Evolutionary conservation across 2,888 invertebrate genomes (phyloP).

Genomic region (Drosophila sordidula): DNA sequence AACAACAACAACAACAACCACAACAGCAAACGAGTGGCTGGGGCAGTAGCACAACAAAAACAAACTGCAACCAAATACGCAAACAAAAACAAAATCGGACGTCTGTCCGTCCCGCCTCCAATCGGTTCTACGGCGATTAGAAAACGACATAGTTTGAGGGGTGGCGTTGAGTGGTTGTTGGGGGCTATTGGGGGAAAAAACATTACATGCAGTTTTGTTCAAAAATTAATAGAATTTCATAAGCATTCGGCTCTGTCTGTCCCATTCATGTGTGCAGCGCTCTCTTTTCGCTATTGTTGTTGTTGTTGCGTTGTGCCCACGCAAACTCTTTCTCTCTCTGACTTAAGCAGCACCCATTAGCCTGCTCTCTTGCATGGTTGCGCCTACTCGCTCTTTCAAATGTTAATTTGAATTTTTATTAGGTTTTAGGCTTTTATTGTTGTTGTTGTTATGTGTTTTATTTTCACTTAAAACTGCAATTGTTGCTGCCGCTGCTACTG

Average conservation of each 20-base stretch:
- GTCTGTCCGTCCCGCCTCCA: slow-evolving; percentile 13
- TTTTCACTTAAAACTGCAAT: slow-evolving; percentile 63
- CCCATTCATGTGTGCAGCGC: slow-evolving; percentile 39
- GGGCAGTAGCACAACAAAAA: slow-evolving; percentile 27
- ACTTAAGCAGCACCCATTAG: slow-evolving; percentile 30
- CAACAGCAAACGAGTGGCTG: slow-evolving; percentile 25
- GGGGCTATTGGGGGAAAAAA: slow-evolving; percentile 26
- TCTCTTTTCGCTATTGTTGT: slow-evolving; percentile 32
- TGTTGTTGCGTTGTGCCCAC: background rate
- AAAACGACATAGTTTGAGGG: slow-evolving; percentile 48
- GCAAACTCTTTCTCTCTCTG: slow-evolving; percentile 16
- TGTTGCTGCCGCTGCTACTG: slow-evolving; percentile 42
- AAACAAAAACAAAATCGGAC: slow-evolving; percentile 70
- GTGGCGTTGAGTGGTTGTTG: background rate
- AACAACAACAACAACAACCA: slow-evolving; percentile 53
- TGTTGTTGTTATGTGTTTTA: slow-evolving; percentile 63
- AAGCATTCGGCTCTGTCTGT: slow-evolving; percentile 65
- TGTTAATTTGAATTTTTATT: slow-evolving; percentile 84
- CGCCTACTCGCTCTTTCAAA: slow-evolving; percentile 70
- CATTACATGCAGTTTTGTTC: slow-evolving; percentile 81
- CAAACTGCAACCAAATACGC: slow-evolving; percentile 58
- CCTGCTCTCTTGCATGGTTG: slow-evolving; percentile 36
- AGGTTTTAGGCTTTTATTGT: slow-evolving; percentile 82
- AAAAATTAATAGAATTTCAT: slow-evolving; percentile 83
- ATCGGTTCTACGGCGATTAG: slow-evolving; percentile 60